Evolutionary conservation across 2,113 vertebrate genomes (phyloP).

Genomic region (Noctilio leporinus): DNA sequence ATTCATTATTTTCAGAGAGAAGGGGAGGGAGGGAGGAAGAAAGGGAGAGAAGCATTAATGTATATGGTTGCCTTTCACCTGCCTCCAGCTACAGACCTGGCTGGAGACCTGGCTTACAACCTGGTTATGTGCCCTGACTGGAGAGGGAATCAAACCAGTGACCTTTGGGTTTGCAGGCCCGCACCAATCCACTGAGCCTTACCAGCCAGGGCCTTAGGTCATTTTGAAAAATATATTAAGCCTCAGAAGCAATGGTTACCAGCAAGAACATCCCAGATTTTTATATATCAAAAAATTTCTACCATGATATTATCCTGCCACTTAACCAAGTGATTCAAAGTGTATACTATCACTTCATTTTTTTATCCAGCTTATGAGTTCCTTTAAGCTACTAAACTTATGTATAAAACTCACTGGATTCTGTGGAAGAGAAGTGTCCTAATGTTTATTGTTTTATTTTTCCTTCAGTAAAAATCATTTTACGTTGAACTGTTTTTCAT

Average conservation of each 20-base stretch:
- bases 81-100: too few relatives aligned
- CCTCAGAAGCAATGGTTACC: not conserved
- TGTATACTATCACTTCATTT: not conserved
- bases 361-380: not conserved
- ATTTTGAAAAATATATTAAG: not conserved
- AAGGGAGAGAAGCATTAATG: too few relatives aligned
- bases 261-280: not conserved
- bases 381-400: not conserved
- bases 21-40: too few relatives aligned
- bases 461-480: not conserved
- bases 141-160: too few relatives aligned
- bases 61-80: too few relatives aligned
- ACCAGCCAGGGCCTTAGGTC: too few relatives aligned
- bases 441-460: not conserved
- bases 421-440: not conserved
- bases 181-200: too few relatives aligned
- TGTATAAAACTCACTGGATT: not conserved
- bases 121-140: too few relatives aligned
- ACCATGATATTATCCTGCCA: not conserved
- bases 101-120: too few relatives aligned
- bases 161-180: too few relatives aligned
- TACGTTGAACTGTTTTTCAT: not conserved
- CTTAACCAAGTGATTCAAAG: not conserved
- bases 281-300: not conserved
- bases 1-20: too few relatives aligned